Base-by-base conservation (phyloP, 2,113 vertebrate genomes). In the Pachypanchax playfairii region DNA sequence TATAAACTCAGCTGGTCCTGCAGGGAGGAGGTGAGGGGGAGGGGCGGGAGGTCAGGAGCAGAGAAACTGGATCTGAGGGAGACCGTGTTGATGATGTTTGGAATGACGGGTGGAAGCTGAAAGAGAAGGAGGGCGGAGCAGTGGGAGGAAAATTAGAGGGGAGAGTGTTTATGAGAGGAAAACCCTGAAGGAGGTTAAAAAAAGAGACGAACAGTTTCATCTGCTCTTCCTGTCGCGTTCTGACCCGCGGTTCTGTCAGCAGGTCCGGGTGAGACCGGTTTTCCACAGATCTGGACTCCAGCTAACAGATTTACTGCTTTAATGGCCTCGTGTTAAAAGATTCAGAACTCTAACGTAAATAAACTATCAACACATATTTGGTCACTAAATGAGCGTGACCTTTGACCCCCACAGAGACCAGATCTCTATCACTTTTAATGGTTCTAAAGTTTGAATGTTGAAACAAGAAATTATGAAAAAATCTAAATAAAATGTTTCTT, bases 251-350 rank as follows among this genome's bases (percentile, higher is more conserved):
- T 51, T 56, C 49, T 56, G 57, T 67, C 65, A 59, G 41, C 12
- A 6, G 49, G 52, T 64, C 60, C 65, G 66, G 67, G 79, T 78
- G 78, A 70, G 74, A 52, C 20, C 52, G 53, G 79, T 83, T 18
- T 73, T 75, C 56, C 6, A 3, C 35, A 54, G 65, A 72, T 24
- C 53, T 11, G 8, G 20, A 36, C 67, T 60, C 55, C 51, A 43
- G 74, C 17, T 28, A 17, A 5, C 20, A 29, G 3, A 2, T 22
- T 56, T 55, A 4, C 47, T 22, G 44, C 1, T 24, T 42, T 62
- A 15, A 47, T 14, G 44, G 22, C 22, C 24, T 12, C 21, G 15
- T 17, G 44, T 25, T 24, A 15, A 47, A 24, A 5, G 44, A 9
- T 24, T 26, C 20, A 18, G 39, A 42, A 10, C n/a, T 39, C 6